Evolutionary conservation across 2,888 invertebrate genomes (phyloP).

Genomic region (Drosophila algonquin): DNA sequence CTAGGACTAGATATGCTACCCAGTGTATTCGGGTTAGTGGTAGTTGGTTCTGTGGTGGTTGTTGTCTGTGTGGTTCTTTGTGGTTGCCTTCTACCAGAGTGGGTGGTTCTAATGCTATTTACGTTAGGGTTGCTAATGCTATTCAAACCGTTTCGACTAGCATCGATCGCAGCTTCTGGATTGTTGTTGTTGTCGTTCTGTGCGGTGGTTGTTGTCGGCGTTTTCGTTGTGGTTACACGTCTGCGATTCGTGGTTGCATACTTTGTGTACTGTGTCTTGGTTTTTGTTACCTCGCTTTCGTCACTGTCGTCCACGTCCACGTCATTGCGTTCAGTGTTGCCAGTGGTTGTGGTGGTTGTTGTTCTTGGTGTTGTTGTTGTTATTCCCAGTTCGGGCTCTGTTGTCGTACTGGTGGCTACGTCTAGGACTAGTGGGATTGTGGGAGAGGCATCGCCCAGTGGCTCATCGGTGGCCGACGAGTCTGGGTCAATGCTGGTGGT

Average conservation of each 20-base stretch:
- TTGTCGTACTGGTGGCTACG: conserved; percentile 37
- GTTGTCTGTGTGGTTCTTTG: conserved; percentile 49
- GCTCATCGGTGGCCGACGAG: conserved; percentile 36
- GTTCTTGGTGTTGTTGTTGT: conserved; percentile 3
- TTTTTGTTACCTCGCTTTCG: conserved; percentile 73
- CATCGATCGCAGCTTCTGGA: conserved; percentile 62
- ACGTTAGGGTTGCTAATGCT: conserved; percentile 59
- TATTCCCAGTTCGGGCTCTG: conserved; percentile 54
- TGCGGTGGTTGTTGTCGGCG: conserved; percentile 27
- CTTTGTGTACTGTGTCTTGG: conserved; percentile 65
- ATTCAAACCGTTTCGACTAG: conserved; percentile 78
- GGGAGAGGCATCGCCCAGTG: conserved; percentile 32
- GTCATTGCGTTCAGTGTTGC: conserved; percentile 52
- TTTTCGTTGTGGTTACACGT: conserved; percentile 46
- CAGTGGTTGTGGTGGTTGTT: conserved; percentile 29
- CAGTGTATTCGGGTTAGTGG: conserved; percentile 55
- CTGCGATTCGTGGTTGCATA: conserved; percentile 62
- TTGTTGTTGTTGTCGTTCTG: conserved; percentile 39
- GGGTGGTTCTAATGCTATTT: conserved; percentile 69
- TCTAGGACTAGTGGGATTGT: conserved; percentile 29
- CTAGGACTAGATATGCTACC: conserved; percentile 85
- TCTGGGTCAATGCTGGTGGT: conserved; percentile 43
- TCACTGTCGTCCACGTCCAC: conserved; percentile 49
- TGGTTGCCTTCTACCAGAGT: conserved; percentile 74
- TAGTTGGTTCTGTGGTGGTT: conserved; percentile 35